phyloP scores from a whole-genome alignment of 2,113 vertebrate genomes.

The Martes martes region DNA sequence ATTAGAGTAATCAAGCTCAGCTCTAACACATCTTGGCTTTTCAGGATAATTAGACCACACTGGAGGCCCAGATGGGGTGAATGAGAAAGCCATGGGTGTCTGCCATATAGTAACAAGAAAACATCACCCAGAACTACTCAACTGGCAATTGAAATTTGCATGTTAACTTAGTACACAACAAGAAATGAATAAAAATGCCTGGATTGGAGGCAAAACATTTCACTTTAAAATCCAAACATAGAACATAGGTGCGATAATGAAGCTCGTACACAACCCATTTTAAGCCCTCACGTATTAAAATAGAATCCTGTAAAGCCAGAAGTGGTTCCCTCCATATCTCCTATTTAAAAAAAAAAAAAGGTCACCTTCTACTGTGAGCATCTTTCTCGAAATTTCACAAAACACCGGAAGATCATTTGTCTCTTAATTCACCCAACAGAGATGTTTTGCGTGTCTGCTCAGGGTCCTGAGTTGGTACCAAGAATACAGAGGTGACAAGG shows the following conservation, averaged over 20 bases:
- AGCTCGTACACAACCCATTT: not conserved
- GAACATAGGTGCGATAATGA: not conserved
- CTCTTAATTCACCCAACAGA: not conserved
- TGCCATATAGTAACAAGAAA: conserved; percentile 60
- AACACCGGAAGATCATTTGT: not conserved
- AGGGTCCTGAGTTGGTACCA: not conserved
- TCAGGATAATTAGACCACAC: conserved; percentile 69
- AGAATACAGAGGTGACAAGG: not conserved
- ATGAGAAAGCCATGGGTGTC: conserved; percentile 72
- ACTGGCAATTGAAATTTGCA: conserved; percentile 62
- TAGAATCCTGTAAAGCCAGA: conserved; percentile 1
- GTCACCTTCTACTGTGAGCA: not conserved
- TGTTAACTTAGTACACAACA: conserved; percentile 56
- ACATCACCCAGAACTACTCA: conserved; percentile 49
- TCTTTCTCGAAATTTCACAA: not conserved
- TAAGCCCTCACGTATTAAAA: conserved; percentile 4
- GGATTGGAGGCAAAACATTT: conserved; percentile 34
- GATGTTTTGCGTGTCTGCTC: not conserved
- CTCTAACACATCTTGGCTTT: conserved; percentile 64
- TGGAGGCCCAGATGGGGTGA: conserved; percentile 72
- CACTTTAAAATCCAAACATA: conserved; percentile 40
- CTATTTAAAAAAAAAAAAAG: not conserved
- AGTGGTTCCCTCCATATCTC: not conserved
- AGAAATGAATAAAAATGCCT: conserved; percentile 59
- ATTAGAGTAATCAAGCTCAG: conserved; percentile 72